Evolutionary conservation across 2,888 invertebrate genomes (phyloP), one percentile per base, ranked within the genome.

Genomic region (Heteropelma amictum): DNA sequence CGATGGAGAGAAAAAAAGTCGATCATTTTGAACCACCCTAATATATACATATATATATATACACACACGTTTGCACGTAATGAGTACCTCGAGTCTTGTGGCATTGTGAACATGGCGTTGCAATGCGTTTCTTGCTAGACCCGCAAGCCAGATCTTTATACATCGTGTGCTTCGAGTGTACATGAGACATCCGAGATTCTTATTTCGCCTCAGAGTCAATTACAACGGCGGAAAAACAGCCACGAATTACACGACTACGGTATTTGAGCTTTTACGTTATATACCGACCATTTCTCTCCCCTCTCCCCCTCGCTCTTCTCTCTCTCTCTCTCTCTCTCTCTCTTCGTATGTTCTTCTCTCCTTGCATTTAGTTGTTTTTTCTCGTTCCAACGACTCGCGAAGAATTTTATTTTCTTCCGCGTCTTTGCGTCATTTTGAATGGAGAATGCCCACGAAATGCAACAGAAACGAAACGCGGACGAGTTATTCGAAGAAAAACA

Each of bases 121-220:
- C 83, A 85, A 86, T 86, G 86, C 80, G 76, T 80, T 86, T 86
- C 83, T 86, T 85, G 80, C 73, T 38, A 65, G 65, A 51, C 7
- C 64, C 58, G 72, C 68, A 67, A 56, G 58, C 67, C 69, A 68
- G 42, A 64, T 60, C 58, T 72, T 42, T 65, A 33, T 23, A 61
- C 58, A 64, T 45, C 54, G 28, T 19, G 40, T 56, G 40, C 56
- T 73, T 23, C 47, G 23, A 61, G 33, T 19, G 14, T 54, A 23
- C 54, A 38, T 35, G 45, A 72, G 68, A 73, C 54, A 47, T 53
- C 45, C 45, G 67, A 14, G 53, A 49, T 58, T 58, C 61, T 45
- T n/a, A n/a, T n/a, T 51, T 58, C 63, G 67, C 70, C 61, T 56
- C n/a, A 40, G 40, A 68, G 67, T 70, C 81, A 80, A 80, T 81